Conservation (phyloP, 1,140 invertebrate species). For the Drosophila saltans region DNA sequence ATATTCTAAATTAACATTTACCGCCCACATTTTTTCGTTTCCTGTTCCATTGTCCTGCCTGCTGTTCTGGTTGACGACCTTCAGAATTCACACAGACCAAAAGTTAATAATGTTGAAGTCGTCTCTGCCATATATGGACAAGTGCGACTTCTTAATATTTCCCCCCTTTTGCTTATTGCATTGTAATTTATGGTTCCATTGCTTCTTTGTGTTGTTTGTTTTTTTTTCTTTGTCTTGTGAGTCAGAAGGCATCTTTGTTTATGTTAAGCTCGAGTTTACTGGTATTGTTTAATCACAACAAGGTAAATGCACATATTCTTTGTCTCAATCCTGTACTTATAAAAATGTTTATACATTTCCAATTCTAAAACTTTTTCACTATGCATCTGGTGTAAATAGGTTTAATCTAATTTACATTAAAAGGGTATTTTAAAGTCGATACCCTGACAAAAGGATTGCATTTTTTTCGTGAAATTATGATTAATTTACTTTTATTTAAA, state of each 20-base stretch:
- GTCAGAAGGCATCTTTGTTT: constrained; percentile 47
- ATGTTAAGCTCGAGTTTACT: constrained; percentile 24
- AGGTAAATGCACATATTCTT: constrained; percentile 17
- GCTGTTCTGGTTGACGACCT: constrained; percentile 16
- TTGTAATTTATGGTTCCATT: not conserved
- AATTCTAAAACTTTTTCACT: no score
- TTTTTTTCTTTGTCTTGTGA: constrained; percentile 35
- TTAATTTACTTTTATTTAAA: constrained; percentile 38
- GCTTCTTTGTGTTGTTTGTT: constrained; percentile 32
- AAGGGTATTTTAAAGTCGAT: not conserved
- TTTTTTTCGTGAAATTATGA: constrained; percentile 14
- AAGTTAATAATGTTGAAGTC: not conserved
- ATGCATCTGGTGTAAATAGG: no score
- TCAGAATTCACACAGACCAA: constrained; percentile 1
- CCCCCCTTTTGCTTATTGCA: not conserved
- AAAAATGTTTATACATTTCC: no score
- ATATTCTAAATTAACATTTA: constrained; percentile 13
- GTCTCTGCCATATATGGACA: constrained; percentile 14
- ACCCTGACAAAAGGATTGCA: not conserved
- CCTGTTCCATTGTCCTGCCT: constrained; percentile 24
- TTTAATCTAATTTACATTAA: no score
- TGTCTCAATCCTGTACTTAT: no score
- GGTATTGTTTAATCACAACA: constrained; percentile 41
- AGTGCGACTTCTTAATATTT: constrained; percentile 5
- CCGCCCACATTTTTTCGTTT: constrained; percentile 12